These are phyloP conservation scores for Sarcophaga carnaria DNA, from an alignment of 2,888 invertebrate species.

Conservation along the genomic window DNA sequence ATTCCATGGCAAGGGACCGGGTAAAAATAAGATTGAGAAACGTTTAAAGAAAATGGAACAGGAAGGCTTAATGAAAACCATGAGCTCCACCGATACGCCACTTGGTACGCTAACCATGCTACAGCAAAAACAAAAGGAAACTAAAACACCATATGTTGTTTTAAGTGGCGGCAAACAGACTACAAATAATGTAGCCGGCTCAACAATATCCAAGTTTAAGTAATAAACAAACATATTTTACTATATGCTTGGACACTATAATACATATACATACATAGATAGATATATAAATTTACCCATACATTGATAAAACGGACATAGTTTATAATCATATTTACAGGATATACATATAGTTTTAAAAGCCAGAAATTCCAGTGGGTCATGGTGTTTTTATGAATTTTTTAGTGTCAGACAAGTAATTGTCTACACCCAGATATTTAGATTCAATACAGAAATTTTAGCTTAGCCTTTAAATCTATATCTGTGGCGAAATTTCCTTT, in stretches of 20 bases:
- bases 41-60: conserved; percentile 96
- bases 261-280: background rate
- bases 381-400: background rate
- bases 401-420: background rate
- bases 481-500: too few species aligned
- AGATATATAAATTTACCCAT: conserved; percentile 18
- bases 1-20: conserved; percentile 99
- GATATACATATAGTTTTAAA: background rate
- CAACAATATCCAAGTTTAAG: conserved; percentile 62
- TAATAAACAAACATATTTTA: conserved; percentile 23
- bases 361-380: conserved; percentile 28
- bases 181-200: conserved; percentile 67
- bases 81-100: conserved; percentile 99
- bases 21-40: conserved; percentile 99
- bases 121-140: conserved; percentile 97
- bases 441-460: background rate
- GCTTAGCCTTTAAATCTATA: background rate
- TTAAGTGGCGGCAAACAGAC: conserved; percentile 93
- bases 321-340: conserved; percentile 9
- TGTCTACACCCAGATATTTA: background rate
- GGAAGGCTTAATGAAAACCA: conserved; percentile 97
- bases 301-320: background rate
- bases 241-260: conserved; percentile 49
- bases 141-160: conserved; percentile 95
- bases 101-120: conserved; percentile 96